phyloP scores from a whole-genome alignment of 1,140 invertebrate genomes.

The Holotrichia oblita region DNA sequence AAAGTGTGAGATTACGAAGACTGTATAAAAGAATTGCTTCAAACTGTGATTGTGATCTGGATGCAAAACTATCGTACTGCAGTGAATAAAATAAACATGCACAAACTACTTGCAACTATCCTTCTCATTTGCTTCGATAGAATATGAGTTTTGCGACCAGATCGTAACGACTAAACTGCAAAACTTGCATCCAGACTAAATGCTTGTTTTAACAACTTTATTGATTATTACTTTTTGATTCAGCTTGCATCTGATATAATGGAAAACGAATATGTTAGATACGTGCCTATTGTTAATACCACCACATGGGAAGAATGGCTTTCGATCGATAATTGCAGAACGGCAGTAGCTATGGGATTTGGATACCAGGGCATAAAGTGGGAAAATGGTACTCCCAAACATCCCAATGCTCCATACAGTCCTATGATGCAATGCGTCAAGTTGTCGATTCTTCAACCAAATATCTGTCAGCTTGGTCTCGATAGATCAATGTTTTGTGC shows the following conservation, averaged over 20 bases:
- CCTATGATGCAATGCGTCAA: conserved; percentile 19
- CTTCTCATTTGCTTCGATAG: too few species aligned
- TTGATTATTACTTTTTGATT: too few species aligned
- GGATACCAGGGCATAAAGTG: conserved; percentile 30
- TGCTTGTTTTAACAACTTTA: too few species aligned
- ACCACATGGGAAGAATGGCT: neutral
- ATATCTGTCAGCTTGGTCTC: neutral
- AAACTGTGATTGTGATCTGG: too few species aligned
- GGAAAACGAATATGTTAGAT: conserved; percentile 13
- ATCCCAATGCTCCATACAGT: neutral
- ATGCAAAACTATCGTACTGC: too few species aligned
- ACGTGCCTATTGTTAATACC: neutral
- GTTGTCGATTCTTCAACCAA: neutral
- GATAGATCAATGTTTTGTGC: conserved; percentile 32
- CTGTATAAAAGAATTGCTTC: too few species aligned
- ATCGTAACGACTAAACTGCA: too few species aligned
- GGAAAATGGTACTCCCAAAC: conserved; percentile 8
- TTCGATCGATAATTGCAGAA: neutral
- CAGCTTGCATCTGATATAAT: neutral
- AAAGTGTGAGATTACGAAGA: too few species aligned
- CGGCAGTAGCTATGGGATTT: conserved; percentile 14
- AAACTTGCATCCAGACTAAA: too few species aligned
- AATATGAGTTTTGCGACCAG: too few species aligned
- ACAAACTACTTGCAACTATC: too few species aligned
- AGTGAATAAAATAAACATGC: too few species aligned